These are phyloP conservation scores for Tachysurus fulvidraco DNA, from an alignment of 2,113 vertebrate species.

Conservation along the genomic window DNA sequence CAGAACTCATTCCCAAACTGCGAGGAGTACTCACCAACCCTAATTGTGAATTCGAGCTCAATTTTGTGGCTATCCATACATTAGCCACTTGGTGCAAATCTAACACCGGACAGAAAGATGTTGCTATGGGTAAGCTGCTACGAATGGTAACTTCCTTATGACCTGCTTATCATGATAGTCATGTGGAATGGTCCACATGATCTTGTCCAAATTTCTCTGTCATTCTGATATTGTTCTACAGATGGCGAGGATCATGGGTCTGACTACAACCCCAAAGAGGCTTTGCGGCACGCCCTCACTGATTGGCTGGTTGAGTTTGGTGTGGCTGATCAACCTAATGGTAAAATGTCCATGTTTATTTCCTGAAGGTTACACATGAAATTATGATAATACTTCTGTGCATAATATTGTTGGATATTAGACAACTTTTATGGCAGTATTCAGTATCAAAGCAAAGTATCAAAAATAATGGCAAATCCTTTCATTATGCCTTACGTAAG, in stretches of 20 bases:
- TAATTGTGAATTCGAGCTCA: constrained; percentile 98
- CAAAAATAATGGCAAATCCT: background rate
- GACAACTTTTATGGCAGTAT: background rate
- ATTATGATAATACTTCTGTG: background rate
- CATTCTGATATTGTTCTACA: constrained; percentile 66
- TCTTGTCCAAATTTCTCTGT: background rate
- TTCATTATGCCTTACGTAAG: background rate
- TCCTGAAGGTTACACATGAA: background rate
- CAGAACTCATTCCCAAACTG: constrained; percentile 90
- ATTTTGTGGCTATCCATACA: constrained; percentile 94
- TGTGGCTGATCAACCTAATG: constrained; percentile 79
- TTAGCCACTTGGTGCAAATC: constrained; percentile 96
- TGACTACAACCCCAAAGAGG: constrained; percentile 89
- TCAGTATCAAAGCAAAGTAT: background rate
- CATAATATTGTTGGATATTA: background rate
- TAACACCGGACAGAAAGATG: constrained; percentile 80
- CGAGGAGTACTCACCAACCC: constrained; percentile 95
- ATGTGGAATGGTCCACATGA: background rate
- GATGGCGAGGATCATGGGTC: constrained; percentile 87
- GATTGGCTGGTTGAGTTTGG: constrained; percentile 94
- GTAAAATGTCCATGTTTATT: constrained; percentile 62
- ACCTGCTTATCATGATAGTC: background rate
- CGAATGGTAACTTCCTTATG: background rate
- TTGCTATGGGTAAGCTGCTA: constrained; percentile 85
- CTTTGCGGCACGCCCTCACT: constrained; percentile 84